These are phyloP conservation scores for Poeciliopsis infans DNA, from an alignment of 2,797 vertebrate species.

Conservation along the genomic window DNA sequence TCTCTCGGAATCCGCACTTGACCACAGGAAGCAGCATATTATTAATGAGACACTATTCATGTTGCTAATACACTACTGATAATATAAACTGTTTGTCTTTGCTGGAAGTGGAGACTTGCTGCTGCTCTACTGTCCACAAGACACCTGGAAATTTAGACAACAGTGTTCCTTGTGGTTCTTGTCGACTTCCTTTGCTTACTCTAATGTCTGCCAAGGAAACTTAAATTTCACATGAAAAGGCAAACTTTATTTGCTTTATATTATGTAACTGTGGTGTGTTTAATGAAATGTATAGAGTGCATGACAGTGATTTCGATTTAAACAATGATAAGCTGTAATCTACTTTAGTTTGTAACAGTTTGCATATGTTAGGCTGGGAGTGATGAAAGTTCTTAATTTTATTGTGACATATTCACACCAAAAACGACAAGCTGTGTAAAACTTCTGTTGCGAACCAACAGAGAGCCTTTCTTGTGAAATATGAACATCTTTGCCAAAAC, in stretches of 20 bases:
- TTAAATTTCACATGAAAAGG: background rate
- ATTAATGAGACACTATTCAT: constrained; percentile 3
- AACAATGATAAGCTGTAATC: background rate
- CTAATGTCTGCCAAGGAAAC: background rate
- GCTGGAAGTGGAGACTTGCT: background rate
- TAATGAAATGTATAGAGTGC: background rate
- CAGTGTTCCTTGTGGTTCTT: background rate
- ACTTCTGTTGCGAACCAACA: background rate
- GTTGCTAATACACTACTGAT: constrained; percentile 2
- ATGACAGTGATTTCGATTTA: background rate
- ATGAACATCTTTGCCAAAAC: constrained; percentile 9
- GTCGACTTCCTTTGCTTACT: background rate
- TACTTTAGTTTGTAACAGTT: background rate
- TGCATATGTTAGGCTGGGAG: background rate
- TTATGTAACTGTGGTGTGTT: background rate
- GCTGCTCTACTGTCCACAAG: background rate
- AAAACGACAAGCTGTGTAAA: background rate
- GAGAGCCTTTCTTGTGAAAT: constrained; percentile 1
- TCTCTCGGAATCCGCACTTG: background rate
- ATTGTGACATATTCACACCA: constrained; percentile 1
- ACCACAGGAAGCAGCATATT: constrained; percentile 5
- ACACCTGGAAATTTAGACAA: constrained; percentile 9
- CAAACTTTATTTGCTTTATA: background rate
- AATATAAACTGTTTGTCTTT: constrained; percentile 5
- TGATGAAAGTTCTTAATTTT: background rate